phyloP scores from a whole-genome alignment of 2,113 vertebrate species.

The Chloropsis cyanopogon region DNA sequence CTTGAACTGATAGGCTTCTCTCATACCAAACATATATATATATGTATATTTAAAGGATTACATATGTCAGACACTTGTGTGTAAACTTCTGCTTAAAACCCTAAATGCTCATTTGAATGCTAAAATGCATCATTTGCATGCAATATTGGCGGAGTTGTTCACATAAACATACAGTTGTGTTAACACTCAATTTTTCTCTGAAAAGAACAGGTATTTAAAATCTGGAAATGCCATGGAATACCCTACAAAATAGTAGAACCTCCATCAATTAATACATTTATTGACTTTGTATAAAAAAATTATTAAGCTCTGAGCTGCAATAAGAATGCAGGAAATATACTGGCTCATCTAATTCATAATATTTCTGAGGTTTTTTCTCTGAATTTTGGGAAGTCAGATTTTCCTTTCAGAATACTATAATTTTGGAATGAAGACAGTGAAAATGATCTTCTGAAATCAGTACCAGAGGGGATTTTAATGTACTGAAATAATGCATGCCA shows the following conservation, averaged over 20 bases:
- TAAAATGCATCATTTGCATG: constrained; percentile 17
- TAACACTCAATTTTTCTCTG: neutral
- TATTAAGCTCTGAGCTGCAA: neutral
- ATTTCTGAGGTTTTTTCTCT: neutral
- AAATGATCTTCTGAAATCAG: neutral
- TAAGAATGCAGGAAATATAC: neutral
- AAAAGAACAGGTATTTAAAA: constrained; percentile 1
- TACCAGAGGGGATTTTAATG: constrained; percentile 22
- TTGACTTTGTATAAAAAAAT: neutral
- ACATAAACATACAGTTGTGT: neutral
- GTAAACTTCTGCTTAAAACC: constrained; percentile 48
- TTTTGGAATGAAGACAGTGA: neutral
- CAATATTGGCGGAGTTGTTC: neutral
- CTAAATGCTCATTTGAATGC: constrained; percentile 14
- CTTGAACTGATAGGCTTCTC: neutral
- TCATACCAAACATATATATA: neutral
- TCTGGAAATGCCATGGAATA: neutral
- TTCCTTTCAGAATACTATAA: neutral
- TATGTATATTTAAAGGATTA: neutral
- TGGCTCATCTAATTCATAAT: neutral
- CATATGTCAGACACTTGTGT: constrained; percentile 15
- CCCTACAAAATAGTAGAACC: neutral
- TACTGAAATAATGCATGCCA: neutral
- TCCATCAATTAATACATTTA: neutral
- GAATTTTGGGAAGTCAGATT: constrained; percentile 6